Evolutionary conservation across 2,888 invertebrate genomes (phyloP).

Genomic region (Dugesia japonica): DNA sequence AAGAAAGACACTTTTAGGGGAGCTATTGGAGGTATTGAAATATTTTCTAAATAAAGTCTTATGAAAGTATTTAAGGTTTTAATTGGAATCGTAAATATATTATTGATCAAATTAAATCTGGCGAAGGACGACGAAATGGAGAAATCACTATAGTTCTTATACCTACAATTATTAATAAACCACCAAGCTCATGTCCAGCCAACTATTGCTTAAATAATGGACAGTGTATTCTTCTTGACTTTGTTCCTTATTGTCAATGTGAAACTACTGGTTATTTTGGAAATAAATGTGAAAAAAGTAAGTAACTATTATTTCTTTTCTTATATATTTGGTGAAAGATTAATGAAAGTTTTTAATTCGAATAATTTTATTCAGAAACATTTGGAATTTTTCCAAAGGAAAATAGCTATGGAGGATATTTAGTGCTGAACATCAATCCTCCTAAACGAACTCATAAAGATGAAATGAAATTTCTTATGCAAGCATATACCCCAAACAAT

Average conservation of each 20-base stretch:
- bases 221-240: background rate
- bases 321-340: too few species aligned
- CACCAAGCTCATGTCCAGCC: background rate
- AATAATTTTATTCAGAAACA: background rate
- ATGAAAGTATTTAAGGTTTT: constrained; percentile 11
- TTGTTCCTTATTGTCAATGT: constrained; percentile 23
- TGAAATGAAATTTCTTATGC: background rate
- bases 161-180: background rate
- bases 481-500: constrained; percentile 1
- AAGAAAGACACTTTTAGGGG: constrained; percentile 29
- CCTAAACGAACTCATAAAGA: background rate
- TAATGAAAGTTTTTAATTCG: too few species aligned
- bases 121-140: background rate
- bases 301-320: too few species aligned
- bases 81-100: constrained; percentile 28
- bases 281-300: background rate
- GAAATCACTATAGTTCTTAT: background rate
- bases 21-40: constrained; percentile 24
- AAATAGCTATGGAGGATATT: background rate
- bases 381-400: background rate
- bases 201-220: constrained; percentile 21
- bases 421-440: background rate
- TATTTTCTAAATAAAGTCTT: background rate
- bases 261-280: constrained; percentile 4
- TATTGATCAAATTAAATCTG: background rate